A percentile compares a stretch with the other conserved stretches of the same genome.
Conservation (phyloP, 2,888 invertebrate genomes). For the Conomelus anceps region DNA sequence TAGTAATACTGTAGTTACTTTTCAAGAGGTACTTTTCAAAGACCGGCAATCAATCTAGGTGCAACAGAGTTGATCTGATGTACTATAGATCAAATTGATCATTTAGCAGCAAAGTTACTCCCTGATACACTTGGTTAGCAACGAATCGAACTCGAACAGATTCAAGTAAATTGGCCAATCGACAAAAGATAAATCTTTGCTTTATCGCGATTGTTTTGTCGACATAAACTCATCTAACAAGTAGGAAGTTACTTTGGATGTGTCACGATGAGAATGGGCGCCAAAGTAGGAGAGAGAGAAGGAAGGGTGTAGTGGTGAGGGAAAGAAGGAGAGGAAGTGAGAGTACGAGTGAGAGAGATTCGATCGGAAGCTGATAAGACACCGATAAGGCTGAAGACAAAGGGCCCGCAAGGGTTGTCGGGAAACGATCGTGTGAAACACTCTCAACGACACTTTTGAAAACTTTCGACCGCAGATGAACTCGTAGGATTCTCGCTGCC, state of each 20-base stretch:
- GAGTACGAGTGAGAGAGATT: background rate
- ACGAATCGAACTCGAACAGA: no score
- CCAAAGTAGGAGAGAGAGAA: background rate
- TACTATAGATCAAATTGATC: no score
- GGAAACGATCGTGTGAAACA: background rate
- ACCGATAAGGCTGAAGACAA: background rate
- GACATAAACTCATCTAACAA: background rate
- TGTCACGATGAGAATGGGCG: background rate
- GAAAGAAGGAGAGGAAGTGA: background rate
- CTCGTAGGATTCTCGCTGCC: background rate
- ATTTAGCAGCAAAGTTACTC: no score
- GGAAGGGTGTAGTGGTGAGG: background rate
- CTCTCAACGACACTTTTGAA: background rate
- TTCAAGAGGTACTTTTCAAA: no score
- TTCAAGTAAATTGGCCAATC: no score
- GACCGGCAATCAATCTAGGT: no score
- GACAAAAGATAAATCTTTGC: background rate
- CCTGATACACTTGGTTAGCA: no score
- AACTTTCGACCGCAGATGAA: background rate
- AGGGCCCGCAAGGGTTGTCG: no score
- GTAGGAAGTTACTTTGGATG: background rate
- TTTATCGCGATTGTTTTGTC: background rate
- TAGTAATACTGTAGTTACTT: no score
- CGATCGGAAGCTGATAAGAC: background rate
- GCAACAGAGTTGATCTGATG: no score